Conservation (phyloP, 1,140 invertebrate species). For the Drosophila prosaltans region DNA sequence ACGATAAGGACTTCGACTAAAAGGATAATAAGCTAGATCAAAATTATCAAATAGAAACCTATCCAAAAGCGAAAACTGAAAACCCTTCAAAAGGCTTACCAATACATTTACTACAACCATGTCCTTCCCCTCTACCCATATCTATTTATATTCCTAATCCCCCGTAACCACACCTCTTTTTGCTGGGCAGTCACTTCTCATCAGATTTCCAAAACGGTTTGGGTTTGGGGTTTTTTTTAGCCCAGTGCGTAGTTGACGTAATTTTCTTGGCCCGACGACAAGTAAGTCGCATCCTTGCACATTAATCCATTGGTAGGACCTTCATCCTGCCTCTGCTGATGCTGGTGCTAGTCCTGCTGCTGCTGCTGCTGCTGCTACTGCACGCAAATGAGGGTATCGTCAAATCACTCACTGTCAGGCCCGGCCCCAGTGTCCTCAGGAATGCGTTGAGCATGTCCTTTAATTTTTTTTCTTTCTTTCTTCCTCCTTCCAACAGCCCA, state of each 20-base stretch:
- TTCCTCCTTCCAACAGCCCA: constrained; percentile 14
- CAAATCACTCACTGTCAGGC: constrained; percentile 82
- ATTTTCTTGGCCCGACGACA: constrained; percentile 53
- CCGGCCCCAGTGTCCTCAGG: constrained; percentile 57
- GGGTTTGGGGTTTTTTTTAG: not conserved
- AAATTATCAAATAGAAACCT: too few species aligned
- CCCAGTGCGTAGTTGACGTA: constrained; percentile 65
- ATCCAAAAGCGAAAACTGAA: too few species aligned
- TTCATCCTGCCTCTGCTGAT: constrained; percentile 23
- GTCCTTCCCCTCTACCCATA: not conserved
- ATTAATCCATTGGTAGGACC: constrained; percentile 66
- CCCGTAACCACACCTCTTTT: not conserved
- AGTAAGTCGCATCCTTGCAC: constrained; percentile 66
- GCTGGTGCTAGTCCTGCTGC: constrained; percentile 11
- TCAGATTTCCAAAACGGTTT: constrained; percentile 46
- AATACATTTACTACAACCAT: not conserved
- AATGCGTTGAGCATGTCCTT: constrained; percentile 76
- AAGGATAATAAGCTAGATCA: too few species aligned
- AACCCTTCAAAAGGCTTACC: not conserved
- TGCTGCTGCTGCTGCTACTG: constrained; percentile 34
- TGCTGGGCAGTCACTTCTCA: constrained; percentile 40
- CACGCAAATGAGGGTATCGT: constrained; percentile 74
- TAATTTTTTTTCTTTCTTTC: constrained; percentile 48
- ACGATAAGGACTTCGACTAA: too few species aligned
- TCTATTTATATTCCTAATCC: not conserved